Base-by-base conservation (phyloP, 2,113 vertebrate genomes). In the Casuarius casuarius region DNA sequence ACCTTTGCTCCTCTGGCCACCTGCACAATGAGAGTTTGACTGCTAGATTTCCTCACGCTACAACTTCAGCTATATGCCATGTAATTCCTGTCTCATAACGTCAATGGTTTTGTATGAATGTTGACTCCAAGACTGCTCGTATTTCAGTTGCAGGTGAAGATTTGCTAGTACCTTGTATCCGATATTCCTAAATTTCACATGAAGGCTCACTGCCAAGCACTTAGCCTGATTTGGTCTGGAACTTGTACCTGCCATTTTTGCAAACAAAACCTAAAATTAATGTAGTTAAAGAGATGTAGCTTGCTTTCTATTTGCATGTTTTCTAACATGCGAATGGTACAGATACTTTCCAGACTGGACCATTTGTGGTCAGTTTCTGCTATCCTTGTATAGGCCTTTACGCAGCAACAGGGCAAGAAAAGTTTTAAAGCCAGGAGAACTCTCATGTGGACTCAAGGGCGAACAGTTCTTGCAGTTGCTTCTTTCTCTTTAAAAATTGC, bases 311-410 rank as follows among this genome's bases (percentile, higher is more conserved):
- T 35, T 77, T 61, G 31, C 22, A 2, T 6, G 11, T 73, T 78
- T 29, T 35, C 16, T 52, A 14, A 21, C 12, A 2, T 20, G 15
- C 22, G 21, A 4, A 54, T 28, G 35, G 68, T 5, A 13, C 40
- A 0, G 0, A 13, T 4, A 1, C 18, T 76, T 81, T 33, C 19
- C 71, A 67, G 42, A 8, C 38, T 20, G 0, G 1, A 16, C 13
- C n/a, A 3, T 66, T 68, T 31, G 26, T 7, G 17, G 31, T 61
- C 2, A 1, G n/a, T 63, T 62, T 71, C 46, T 71, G 68, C 40
- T 46, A 15, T 20, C 58, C 23, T 38, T 75, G 14, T 9, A 19
- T 52, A 18, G 46, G 63, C 10, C 51, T 76, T 83, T 62, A 49
- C 33, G 33, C n/a, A 48, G 52, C 67, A 66, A 6, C 35, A 22